Conservation (phyloP, 64 coral and sea anemone genomes). For the Montipora efflorescens region DNA sequence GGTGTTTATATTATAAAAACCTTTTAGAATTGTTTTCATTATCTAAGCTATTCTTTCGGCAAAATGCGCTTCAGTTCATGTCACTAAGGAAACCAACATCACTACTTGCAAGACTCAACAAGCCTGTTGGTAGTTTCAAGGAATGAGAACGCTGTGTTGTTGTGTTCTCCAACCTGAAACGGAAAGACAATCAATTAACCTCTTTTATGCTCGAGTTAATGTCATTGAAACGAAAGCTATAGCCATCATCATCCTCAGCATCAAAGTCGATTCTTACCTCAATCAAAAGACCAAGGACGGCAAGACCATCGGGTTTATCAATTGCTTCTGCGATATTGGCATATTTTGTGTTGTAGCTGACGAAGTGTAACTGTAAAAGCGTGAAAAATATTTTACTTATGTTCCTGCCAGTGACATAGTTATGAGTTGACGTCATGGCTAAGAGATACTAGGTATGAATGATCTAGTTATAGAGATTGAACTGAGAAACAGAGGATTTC, state of each 20-base stretch:
- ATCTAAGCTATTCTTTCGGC: too few relatives aligned
- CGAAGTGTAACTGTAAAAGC: conserved; percentile 61
- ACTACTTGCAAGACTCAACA: conserved; percentile 3
- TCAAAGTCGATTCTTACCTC: conserved; percentile 33
- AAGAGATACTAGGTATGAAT: too few relatives aligned
- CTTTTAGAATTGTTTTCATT: too few relatives aligned
- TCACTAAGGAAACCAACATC: too few relatives aligned
- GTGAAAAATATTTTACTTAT: too few relatives aligned
- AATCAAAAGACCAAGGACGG: conserved; percentile 79
- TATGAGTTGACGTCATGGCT: too few relatives aligned
- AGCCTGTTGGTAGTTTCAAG: conserved; percentile 35
- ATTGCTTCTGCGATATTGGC: neutral
- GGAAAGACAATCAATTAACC: neutral
- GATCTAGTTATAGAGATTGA: too few relatives aligned
- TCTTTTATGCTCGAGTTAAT: neutral
- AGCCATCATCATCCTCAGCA: neutral
- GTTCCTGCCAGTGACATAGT: too few relatives aligned
- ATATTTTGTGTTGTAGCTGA: conserved; percentile 76
- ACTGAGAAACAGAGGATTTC: too few relatives aligned
- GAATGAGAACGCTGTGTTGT: conserved; percentile 21
- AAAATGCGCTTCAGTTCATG: too few relatives aligned
- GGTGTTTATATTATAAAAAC: too few relatives aligned
- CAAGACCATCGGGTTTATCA: conserved; percentile 43
- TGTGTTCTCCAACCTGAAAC: conserved; percentile 46
- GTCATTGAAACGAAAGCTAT: neutral